Evolutionary conservation across 1,140 invertebrate genomes (phyloP).

Genomic region (Dryas iulia): DNA sequence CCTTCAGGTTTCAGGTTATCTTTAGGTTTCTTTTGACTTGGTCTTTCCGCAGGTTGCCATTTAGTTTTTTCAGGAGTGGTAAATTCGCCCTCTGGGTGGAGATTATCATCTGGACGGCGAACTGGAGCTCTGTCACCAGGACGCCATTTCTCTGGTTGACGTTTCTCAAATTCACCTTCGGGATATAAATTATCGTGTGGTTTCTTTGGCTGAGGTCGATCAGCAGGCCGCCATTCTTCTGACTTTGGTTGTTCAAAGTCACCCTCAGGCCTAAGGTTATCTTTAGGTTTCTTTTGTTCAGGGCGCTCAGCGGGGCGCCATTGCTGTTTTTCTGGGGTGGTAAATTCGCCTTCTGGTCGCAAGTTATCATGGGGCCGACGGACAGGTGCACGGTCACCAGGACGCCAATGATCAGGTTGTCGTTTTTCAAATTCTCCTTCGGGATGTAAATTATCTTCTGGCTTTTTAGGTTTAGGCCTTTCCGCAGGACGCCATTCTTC

Average conservation of each 20-base stretch:
- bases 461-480: conserved; percentile 70
- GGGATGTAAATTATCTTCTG: conserved; percentile 80
- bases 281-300: conserved; percentile 62
- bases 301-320: conserved; percentile 64
- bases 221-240: conserved; percentile 65
- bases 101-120: conserved; percentile 74
- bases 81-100: conserved; percentile 81
- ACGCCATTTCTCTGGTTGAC: conserved; percentile 68
- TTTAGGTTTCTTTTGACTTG: conserved; percentile 59
- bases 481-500: conserved; percentile 79
- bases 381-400: conserved; percentile 81
- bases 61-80: conserved; percentile 58
- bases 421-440: conserved; percentile 82
- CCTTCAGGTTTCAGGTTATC: conserved; percentile 85
- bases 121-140: conserved; percentile 63
- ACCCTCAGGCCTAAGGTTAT: conserved; percentile 84
- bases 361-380: conserved; percentile 83
- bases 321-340: conserved; percentile 55
- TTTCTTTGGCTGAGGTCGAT: conserved; percentile 67
- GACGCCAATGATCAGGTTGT: conserved; percentile 56
- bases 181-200: conserved; percentile 50
- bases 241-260: conserved; percentile 81
- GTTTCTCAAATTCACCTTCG: conserved; percentile 66
- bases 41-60: conserved; percentile 71
- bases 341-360: conserved; percentile 82